Evolutionary conservation across 2,113 vertebrate species (phyloP), one percentile per base, ranked within the genome.

Genomic region (Lophotis ruficrista): DNA sequence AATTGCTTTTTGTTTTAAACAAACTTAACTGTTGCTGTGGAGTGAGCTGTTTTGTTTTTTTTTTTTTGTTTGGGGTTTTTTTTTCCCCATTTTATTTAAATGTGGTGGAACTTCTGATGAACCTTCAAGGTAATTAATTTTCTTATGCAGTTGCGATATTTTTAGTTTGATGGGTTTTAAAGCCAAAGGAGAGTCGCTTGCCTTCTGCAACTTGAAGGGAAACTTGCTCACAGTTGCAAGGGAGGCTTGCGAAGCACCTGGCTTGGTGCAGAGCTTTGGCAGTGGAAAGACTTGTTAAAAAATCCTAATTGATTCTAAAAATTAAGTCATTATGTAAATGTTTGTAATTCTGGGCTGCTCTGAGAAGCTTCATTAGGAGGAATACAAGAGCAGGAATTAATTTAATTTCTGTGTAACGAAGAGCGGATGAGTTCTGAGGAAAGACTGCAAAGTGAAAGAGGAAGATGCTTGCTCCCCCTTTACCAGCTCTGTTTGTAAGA

Each of bases 291-390:
- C 37, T 51, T 72, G 51, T 90, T 86, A 93, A 87, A 95, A 96
- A 81, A 82, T 90, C 41, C 28, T 76, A 61, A 87, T 88, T 90
- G 76, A 78, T 89, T 97, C 58, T 80, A 77, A 69, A 95, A 93
- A 88, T 79, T 82, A 79, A 91, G 85, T 91, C 56, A 84, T 86
- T 84, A 81, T 95, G 60, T 89, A 94, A 96, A 96, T 93, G n/a
- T 89, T 96, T 96, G 15, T 81, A 93, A 72, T 96, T 90, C 71
- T 95, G 45, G 25, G 76, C 43, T 94, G 47, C 61, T 87, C 75
- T 61, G 62, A 96, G 73, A 89, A 97, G 60, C 78, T 94, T 94
- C 35, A 69, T 96, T 96, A 83, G 48, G 72, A 85, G 79, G 62
- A 96, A 90, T 90, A 87, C 69, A 64, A 93, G 87, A 92, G 77